Evolutionary conservation across 2,797 vertebrate genomes (phyloP), one percentile per base, ranked within the genome.

Genomic region (Cossypha niveicapilla): DNA sequence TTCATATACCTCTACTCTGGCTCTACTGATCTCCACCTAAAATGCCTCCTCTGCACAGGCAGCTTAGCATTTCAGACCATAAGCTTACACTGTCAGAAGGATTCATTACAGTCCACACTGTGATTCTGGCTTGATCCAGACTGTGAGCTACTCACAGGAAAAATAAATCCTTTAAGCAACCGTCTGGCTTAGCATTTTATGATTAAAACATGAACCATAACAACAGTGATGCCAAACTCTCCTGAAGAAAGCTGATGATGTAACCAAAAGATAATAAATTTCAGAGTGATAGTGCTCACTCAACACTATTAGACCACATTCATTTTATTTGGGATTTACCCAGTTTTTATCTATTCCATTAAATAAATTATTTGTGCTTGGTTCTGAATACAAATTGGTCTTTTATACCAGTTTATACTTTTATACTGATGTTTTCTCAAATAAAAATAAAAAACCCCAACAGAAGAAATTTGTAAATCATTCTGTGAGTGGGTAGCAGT

Each of bases 111-210:
- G 56, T 54, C 48, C 11, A 41, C 32, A 44, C n/a, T 13, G 32
- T 9, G 32, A 84, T 42, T 62, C 54, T 24, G 30, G 41, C 32
- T 58, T 37, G 19, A 88, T 88, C 35, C 42, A 81, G 30, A 62
- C 19, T 54, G 11, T 77, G 28, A 32, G 48, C 32, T 90, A 81
- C 57, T 80, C 70, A 81, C 13, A 60, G 47, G 24, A 71, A 25
- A 91, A 89, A n/a, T 47, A 67, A 93, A 73, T 58, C 56, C 14
- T 45, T 75, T 73, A 86, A 83, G 41, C 23, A 84, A 92, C 27
- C 51, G 54, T 21, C 48, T 63, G 50, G 70, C 18, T 86, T 75
- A 76, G 48, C 18, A 7, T 37, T 84, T 60, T 71, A 95, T 74
- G 23, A 92, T 51, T 84, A 84, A 86, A 92, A 81, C 15, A 41